Evolutionary conservation across 2,113 vertebrate species (phyloP), one percentile per base, ranked within the genome.

Genomic region (Oncorhynchus masou): DNA sequence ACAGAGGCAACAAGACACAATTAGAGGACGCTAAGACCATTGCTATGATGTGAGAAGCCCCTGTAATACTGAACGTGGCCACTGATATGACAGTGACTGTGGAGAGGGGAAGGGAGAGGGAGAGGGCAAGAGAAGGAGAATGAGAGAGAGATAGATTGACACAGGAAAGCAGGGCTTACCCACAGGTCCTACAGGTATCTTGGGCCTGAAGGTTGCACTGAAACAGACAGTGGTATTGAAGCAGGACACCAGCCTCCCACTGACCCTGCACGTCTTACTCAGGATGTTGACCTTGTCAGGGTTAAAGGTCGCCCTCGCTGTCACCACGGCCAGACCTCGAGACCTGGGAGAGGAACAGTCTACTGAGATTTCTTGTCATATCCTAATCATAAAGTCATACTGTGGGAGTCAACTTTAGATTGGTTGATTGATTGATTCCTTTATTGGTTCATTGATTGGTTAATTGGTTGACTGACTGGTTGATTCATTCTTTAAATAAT

Each of bases 231-330:
- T 88, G 31, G 80, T 75, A 7, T 57, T 73, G 34, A 85, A 89
- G 75, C 89, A 90, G 67, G 78, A 87, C n/a, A 78, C 76, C 74
- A n/a, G 74, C 16, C 77, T 82, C 34, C 92, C 91, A 74, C 54
- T 79, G 67, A 95, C 77, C 34, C 89, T 89, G 15, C 93, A 94
- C 57, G 90, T 90, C 88, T 94, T 95, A 81, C 92, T 93, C 71
- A 93, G 72, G 72, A 96, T 86, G 78, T 75, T 94, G 76, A 96
- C 94, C 88, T 92, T 95, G 8, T 94, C 93, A n/a, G 96, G 96
- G 71, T 70, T 91, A 88, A 95, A 96, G 9, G 87, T 92, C 31
- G 92, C 92, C 51, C 73, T 83, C 69, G 94, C 20, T 5, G 91
- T 91, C 73, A 96, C 92, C 83, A 89, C 89, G 75, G 94, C 95